Percentiles rank a stretch among this genome's conserved stretches.
Evolutionary conservation across 2,113 vertebrate genomes (phyloP).

Genomic region (Syrrhaptes paradoxus): DNA sequence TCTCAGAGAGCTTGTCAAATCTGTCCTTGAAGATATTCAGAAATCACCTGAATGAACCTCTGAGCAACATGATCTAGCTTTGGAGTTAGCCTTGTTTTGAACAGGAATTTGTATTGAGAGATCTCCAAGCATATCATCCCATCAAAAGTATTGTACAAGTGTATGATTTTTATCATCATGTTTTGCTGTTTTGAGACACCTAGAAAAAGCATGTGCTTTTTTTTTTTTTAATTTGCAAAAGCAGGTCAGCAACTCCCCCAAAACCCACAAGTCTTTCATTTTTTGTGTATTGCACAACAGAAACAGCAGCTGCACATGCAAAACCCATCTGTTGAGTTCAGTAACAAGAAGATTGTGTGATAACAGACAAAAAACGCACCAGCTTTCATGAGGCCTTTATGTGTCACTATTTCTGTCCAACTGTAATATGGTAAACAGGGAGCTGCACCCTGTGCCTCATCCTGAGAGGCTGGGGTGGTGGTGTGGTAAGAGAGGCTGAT

Average conservation of each 20-base stretch:
- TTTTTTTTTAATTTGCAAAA: neutral
- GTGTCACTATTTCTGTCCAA: constrained; percentile 23
- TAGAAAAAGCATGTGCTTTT: neutral
- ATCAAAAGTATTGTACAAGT: neutral
- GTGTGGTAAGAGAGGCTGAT: neutral
- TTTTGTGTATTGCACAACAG: neutral
- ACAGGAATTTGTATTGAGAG: neutral
- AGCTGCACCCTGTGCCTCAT: neutral
- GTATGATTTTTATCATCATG: neutral
- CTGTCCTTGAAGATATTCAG: neutral
- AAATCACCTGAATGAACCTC: neutral
- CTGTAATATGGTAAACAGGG: neutral
- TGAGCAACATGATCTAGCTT: neutral
- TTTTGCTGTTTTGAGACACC: neutral
- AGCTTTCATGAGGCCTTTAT: neutral
- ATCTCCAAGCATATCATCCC: neutral
- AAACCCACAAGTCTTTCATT: neutral
- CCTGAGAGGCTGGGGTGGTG: neutral
- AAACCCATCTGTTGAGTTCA: neutral
- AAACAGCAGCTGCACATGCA: constrained; percentile 21
- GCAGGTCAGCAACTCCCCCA: neutral
- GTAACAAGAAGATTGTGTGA: neutral
- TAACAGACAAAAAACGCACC: neutral
- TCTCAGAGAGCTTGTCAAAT: neutral
- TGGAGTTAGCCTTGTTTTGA: neutral